phyloP scores from a whole-genome alignment of 2,888 invertebrate genomes.

The Serrognathus titanus region DNA sequence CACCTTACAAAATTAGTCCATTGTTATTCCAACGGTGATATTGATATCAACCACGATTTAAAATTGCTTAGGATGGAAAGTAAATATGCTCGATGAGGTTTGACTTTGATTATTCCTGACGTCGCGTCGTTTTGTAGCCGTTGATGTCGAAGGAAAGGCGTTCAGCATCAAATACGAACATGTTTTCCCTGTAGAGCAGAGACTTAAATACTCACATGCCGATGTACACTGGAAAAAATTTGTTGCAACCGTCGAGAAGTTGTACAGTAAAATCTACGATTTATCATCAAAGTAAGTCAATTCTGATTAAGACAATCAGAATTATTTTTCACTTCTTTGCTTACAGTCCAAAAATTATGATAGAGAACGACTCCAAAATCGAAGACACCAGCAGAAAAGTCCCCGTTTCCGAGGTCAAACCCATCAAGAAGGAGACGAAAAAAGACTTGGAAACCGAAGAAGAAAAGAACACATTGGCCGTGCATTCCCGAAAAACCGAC shows the following conservation, averaged over 20 bases:
- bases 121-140: conserved; percentile 49
- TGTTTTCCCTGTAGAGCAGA: conserved; percentile 46
- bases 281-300: conserved; percentile 16
- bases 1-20: conserved; percentile 70
- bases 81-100: conserved; percentile 48
- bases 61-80: conserved; percentile 75
- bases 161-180: conserved; percentile 52
- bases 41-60: conserved; percentile 74
- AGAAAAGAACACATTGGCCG: conserved; percentile 39
- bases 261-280: conserved; percentile 41
- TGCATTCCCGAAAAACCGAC: conserved; percentile 19
- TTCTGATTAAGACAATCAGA: background rate
- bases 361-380: conserved; percentile 41
- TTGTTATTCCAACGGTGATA: conserved; percentile 67
- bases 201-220: conserved; percentile 40
- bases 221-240: conserved; percentile 42
- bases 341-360: conserved; percentile 45
- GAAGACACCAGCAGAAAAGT: conserved; percentile 31
- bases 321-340: background rate
- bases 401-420: conserved; percentile 36
- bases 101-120: background rate
- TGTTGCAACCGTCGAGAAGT: conserved; percentile 33
- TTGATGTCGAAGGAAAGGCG: conserved; percentile 58
- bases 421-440: conserved; percentile 40
- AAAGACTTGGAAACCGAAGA: conserved; percentile 22